These are phyloP conservation scores for Sinelater perroti DNA, from an alignment of 2,888 invertebrate genomes.

Conservation along the genomic window DNA sequence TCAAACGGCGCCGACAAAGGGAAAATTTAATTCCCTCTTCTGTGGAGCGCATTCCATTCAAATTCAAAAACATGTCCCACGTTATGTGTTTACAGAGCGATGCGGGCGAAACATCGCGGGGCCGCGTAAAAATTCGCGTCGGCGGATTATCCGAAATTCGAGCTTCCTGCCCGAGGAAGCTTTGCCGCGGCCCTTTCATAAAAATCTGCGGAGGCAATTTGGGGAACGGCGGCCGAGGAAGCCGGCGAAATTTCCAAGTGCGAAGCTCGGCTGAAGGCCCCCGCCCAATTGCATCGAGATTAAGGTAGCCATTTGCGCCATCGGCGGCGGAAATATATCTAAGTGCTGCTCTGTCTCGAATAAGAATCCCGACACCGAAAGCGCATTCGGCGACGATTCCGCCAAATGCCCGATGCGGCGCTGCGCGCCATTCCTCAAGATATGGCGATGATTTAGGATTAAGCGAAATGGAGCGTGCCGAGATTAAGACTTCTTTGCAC, in stretches of 20 bases:
- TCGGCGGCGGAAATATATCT: conserved; percentile 49
- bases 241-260: conserved; percentile 32
- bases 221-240: conserved; percentile 27
- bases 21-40: too few species aligned
- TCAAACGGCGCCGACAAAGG: too few species aligned
- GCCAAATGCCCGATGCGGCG: conserved; percentile 42
- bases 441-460: conserved; percentile 57
- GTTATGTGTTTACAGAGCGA: too few species aligned
- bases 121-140: too few species aligned
- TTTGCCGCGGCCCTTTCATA: too few species aligned
- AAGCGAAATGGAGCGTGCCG: conserved; percentile 56
- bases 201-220: conserved; percentile 32
- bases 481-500: conserved; percentile 55
- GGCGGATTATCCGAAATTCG: too few species aligned
- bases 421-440: conserved; percentile 50
- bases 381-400: conserved; percentile 46
- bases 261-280: conserved; percentile 33
- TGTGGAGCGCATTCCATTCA: too few species aligned
- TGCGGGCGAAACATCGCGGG: too few species aligned
- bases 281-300: conserved; percentile 38
- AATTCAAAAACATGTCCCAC: too few species aligned
- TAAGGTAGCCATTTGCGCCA: conserved; percentile 41
- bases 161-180: conserved; percentile 6
- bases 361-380: conserved; percentile 48
- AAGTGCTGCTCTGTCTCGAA: conserved; percentile 49